Percentiles rank a stretch among this genome's conserved stretches.
Evolutionary conservation across 1,140 invertebrate genomes (phyloP).

Genomic region (Aphaenogaster ashmeadi): DNA sequence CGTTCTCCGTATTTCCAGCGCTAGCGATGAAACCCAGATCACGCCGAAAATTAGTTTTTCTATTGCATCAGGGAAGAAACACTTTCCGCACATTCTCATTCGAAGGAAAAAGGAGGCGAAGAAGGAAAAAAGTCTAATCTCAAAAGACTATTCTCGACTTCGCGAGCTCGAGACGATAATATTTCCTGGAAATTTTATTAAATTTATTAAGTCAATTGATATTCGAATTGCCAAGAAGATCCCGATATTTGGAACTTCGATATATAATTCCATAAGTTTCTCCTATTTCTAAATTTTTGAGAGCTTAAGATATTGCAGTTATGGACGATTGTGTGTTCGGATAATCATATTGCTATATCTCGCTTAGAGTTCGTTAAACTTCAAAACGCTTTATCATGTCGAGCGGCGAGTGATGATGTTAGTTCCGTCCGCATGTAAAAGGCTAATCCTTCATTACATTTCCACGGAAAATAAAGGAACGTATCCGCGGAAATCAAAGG

Average conservation of each 20-base stretch:
- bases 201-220: not conserved
- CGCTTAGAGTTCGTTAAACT: constrained; percentile 32
- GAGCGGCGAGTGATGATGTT: constrained; percentile 12
- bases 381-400: constrained; percentile 40
- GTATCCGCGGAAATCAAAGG: not conserved
- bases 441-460: constrained; percentile 22
- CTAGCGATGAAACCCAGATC: constrained; percentile 63
- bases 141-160: not conserved
- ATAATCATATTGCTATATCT: constrained; percentile 26
- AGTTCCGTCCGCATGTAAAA: constrained; percentile 18
- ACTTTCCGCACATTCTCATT: constrained; percentile 9
- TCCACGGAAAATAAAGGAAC: not conserved
- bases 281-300: not conserved
- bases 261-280: not conserved
- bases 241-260: not conserved
- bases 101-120: not conserved
- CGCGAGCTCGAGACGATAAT: not conserved
- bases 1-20: constrained; percentile 51
- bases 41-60: constrained; percentile 66
- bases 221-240: not conserved
- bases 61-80: constrained; percentile 56
- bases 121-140: not conserved
- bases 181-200: not conserved
- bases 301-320: not conserved
- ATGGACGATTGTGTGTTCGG: not conserved